These are phyloP conservation scores for Gasterosteus nipponicus DNA, from an alignment of 2,113 vertebrate species.

Conservation along the genomic window DNA sequence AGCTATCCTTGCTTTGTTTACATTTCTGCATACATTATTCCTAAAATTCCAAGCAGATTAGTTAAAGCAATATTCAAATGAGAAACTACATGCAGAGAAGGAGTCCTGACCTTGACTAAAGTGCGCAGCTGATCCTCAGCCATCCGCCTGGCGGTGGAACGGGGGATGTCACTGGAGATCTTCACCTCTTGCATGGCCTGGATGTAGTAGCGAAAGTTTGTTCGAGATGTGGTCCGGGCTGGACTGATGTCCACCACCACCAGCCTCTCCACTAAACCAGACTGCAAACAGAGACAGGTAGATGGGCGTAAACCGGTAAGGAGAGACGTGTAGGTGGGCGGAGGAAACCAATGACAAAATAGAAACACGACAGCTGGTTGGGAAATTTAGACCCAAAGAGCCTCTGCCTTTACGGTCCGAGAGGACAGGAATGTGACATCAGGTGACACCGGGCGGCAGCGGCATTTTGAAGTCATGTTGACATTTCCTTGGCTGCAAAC, in stretches of 20 bases:
- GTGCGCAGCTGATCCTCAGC: slow-evolving; percentile 87
- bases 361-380: not conserved
- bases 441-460: not conserved
- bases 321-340: not conserved
- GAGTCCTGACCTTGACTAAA: slow-evolving; percentile 81
- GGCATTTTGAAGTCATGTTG: slow-evolving; percentile 26
- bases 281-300: slow-evolving; percentile 73
- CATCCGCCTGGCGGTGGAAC: slow-evolving; percentile 87
- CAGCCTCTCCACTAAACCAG: slow-evolving; percentile 89
- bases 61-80: slow-evolving; percentile 70
- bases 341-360: not conserved
- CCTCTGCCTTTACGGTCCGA: not conserved
- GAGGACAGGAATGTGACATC: not conserved
- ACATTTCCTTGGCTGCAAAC: slow-evolving; percentile 70
- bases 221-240: slow-evolving; percentile 45
- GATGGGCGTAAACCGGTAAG: not conserved
- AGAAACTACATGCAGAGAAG: slow-evolving; percentile 52
- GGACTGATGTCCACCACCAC: slow-evolving; percentile 92
- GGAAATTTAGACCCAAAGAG: not conserved
- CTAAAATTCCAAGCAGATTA: slow-evolving; percentile 44
- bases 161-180: slow-evolving; percentile 83
- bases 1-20: too few relatives aligned
- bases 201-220: slow-evolving; percentile 84
- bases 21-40: slow-evolving; percentile 4
- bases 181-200: slow-evolving; percentile 86